Evolutionary conservation across 2,797 vertebrate genomes (phyloP).

Genomic region (Nannoperca australis): DNA sequence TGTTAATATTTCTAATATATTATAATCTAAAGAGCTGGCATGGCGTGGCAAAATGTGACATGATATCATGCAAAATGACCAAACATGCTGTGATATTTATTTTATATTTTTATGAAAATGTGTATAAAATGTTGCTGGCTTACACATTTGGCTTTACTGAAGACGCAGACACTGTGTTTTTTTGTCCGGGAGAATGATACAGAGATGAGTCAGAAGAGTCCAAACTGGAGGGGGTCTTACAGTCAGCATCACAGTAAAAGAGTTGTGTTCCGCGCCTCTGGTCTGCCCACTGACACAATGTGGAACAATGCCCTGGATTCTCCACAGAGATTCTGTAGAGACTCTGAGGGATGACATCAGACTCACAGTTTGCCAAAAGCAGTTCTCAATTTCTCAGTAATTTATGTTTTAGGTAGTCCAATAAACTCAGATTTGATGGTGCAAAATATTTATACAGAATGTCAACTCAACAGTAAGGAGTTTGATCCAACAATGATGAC

Average conservation of each 20-base stretch:
- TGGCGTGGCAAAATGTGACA: accelerated
- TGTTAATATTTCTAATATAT: not conserved
- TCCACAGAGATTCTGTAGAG: constrained; percentile 30
- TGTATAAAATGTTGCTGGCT: constrained; percentile 34
- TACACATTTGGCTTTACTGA: constrained; percentile 32
- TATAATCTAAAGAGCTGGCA: not conserved
- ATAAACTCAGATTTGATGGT: constrained; percentile 18
- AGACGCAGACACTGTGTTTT: constrained; percentile 18
- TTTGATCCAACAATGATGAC: not conserved
- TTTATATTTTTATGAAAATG: constrained; percentile 12
- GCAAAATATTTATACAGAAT: constrained; percentile 23
- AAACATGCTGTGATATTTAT: not conserved
- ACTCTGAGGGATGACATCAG: constrained; percentile 52
- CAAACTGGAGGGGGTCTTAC: constrained; percentile 51
- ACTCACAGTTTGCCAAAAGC: constrained; percentile 33
- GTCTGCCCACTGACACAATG: constrained; percentile 38
- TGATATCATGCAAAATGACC: not conserved
- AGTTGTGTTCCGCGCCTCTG: constrained; percentile 5
- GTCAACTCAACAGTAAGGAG: not conserved
- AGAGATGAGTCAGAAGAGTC: constrained; percentile 36
- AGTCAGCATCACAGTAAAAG: constrained; percentile 10
- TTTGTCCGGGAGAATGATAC: constrained; percentile 13
- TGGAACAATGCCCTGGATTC: constrained; percentile 49
- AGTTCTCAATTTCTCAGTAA: constrained; percentile 23
- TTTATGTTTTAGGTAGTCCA: constrained; percentile 44